These are phyloP conservation scores for Clytia hemisphaerica DNA, from an alignment of 30 jellyfish, hydroid and myxozoan species.

Conservation along the genomic window DNA sequence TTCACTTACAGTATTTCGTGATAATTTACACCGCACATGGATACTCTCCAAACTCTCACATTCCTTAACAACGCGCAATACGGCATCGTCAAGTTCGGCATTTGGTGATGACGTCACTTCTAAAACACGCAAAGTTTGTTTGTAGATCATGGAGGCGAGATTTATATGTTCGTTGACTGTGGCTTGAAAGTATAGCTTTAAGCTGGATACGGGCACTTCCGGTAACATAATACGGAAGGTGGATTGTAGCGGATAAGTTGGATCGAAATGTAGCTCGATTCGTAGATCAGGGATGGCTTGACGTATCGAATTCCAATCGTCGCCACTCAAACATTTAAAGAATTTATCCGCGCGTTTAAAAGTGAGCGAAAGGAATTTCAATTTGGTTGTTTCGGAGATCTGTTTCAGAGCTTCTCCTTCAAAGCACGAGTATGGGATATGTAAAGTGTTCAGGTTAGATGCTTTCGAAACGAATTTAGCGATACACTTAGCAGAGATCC, in stretches of 20 bases:
- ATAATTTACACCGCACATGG: constrained; percentile 43
- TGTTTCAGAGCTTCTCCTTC: constrained; percentile 32
- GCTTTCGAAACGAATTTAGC: constrained; percentile 23
- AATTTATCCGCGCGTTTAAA: constrained; percentile 43
- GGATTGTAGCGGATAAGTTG: constrained; percentile 40
- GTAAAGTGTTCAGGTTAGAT: constrained; percentile 11
- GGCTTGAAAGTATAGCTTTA: constrained; percentile 39
- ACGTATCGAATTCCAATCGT: constrained; percentile 34
- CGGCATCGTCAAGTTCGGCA: constrained; percentile 43
- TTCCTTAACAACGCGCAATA: constrained; percentile 19
- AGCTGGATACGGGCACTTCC: constrained; percentile 25
- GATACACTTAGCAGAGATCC: constrained; percentile 23
- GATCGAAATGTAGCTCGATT: constrained; percentile 37
- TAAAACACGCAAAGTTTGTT: constrained; percentile 20
- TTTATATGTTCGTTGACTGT: constrained; percentile 41
- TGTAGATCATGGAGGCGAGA: constrained; percentile 23
- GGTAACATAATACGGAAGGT: constrained; percentile 33
- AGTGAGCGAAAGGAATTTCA: constrained; percentile 23
- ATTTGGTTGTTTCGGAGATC: constrained; percentile 6
- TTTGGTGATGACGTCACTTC: constrained; percentile 47
- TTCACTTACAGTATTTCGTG: constrained; percentile 31
- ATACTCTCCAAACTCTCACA: constrained; percentile 26
- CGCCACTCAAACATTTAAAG: constrained; percentile 8
- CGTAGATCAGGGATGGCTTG: constrained; percentile 23
- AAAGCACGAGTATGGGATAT: constrained; percentile 28